Evolutionary conservation across 30 jellyfish, hydroid and myxozoan genomes (phyloP).

Genomic region (Morbakka virulenta): DNA sequence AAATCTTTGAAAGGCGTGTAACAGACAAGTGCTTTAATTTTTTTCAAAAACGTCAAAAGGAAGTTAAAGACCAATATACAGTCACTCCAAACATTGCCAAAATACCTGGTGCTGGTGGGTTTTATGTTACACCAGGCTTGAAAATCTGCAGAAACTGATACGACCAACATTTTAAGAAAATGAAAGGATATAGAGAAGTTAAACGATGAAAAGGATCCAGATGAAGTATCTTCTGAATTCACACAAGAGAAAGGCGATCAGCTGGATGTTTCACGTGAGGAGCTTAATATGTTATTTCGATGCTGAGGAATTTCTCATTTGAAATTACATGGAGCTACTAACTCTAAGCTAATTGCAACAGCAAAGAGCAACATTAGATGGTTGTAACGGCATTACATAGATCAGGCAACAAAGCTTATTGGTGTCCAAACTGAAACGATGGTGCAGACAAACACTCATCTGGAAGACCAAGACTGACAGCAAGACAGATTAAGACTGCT

Average conservation of each 20-base stretch:
- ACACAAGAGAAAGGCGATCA: too few species aligned
- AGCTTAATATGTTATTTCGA: too few species aligned
- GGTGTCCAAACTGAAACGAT: background rate
- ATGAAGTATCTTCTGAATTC: background rate
- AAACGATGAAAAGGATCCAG: background rate
- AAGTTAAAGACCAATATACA: background rate
- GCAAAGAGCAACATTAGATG: background rate
- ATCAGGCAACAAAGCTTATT: slow-evolving; percentile 9
- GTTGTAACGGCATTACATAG: background rate
- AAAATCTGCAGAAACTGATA: background rate
- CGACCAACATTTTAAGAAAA: background rate
- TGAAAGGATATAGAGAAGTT: background rate
- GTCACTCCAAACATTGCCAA: slow-evolving; percentile 4
- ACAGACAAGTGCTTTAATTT: slow-evolving; percentile 7
- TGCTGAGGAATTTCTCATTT: background rate
- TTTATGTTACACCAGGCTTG: slow-evolving; percentile 2
- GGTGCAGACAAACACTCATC: background rate
- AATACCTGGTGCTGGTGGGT: background rate
- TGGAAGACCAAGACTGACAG: background rate
- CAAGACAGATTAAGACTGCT: slow-evolving; percentile 10
- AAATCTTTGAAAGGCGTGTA: background rate
- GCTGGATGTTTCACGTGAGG: background rate
- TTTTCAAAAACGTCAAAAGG: background rate
- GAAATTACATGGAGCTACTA: too few species aligned
- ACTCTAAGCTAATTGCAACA: background rate